Evolutionary conservation across 2,113 vertebrate species (phyloP).

Genomic region (Neomonachus schauinslandi): DNA sequence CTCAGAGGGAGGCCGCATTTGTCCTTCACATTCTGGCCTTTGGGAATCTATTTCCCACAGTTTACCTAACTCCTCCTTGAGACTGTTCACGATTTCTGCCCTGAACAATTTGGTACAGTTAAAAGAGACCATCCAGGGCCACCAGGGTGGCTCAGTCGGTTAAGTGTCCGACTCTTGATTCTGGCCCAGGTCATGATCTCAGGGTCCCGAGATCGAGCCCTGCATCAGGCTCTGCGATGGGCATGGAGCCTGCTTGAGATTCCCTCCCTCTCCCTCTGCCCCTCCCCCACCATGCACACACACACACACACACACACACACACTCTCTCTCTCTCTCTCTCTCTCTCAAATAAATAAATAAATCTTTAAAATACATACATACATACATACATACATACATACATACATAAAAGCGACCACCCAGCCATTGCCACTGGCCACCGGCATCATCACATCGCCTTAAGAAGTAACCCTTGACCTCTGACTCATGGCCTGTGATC

Average conservation of each 20-base stretch:
- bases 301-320: fast-evolving
- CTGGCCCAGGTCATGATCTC: neutral
- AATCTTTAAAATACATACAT: neutral
- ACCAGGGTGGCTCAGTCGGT: neutral
- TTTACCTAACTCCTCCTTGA: neutral
- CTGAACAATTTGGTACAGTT: neutral
- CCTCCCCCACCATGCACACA: fast-evolving
- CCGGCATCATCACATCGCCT: neutral
- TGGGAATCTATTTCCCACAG: neutral
- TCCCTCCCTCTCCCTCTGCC: neutral
- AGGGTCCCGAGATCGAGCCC: neutral
- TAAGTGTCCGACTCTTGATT: neutral
- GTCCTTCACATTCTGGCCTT: neutral
- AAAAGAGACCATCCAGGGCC: neutral
- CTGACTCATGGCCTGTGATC: neutral
- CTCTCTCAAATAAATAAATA: neutral
- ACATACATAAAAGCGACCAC: neutral
- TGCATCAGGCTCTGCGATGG: neutral
- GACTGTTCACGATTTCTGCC: neutral
- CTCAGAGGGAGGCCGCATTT: neutral
- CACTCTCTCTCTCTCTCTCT: neutral
- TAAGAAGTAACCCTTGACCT: neutral
- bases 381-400: neutral
- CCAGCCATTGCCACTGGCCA: neutral
- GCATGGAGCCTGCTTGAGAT: neutral